phyloP scores from a whole-genome alignment of 2,797 vertebrate species.

The Tiaroga cobitis region DNA sequence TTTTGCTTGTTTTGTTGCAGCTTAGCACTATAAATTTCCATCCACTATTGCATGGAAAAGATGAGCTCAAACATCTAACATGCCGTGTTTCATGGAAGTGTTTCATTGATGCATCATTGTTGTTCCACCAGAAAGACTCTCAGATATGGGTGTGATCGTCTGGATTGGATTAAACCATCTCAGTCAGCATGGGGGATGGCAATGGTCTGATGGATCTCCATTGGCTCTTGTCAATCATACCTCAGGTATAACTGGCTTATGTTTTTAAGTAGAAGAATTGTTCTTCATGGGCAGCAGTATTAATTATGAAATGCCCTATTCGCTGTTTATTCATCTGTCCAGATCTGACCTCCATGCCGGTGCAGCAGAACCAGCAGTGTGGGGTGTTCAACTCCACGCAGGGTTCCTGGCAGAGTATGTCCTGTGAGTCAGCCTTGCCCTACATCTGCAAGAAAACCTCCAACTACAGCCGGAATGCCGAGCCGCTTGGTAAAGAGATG shows the following conservation, averaged over 20 bases:
- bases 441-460: conserved; percentile 92
- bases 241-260: conserved; percentile 60
- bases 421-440: conserved; percentile 86
- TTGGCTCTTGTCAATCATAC: conserved; percentile 86
- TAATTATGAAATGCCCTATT: conserved; percentile 2
- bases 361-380: conserved; percentile 78
- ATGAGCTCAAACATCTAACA: background rate
- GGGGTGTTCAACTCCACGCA: conserved; percentile 81
- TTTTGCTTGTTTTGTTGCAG: background rate
- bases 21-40: background rate
- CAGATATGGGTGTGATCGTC: conserved; percentile 75
- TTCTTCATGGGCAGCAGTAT: background rate
- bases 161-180: conserved; percentile 92
- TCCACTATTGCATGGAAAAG: background rate
- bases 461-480: conserved; percentile 72
- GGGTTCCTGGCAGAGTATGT: conserved; percentile 81
- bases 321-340: conserved; percentile 34
- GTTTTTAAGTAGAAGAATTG: background rate
- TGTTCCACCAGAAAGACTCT: conserved; percentile 79
- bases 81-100: background rate
- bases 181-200: conserved; percentile 85
- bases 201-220: conserved; percentile 90
- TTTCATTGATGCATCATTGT: background rate
- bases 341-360: conserved; percentile 77
- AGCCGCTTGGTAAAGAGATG: conserved; percentile 80